Percentiles rank a stretch among this genome's conserved stretches.
Evolutionary conservation across 2,113 vertebrate genomes (phyloP).

Genomic region (Takifugu bimaculatus): DNA sequence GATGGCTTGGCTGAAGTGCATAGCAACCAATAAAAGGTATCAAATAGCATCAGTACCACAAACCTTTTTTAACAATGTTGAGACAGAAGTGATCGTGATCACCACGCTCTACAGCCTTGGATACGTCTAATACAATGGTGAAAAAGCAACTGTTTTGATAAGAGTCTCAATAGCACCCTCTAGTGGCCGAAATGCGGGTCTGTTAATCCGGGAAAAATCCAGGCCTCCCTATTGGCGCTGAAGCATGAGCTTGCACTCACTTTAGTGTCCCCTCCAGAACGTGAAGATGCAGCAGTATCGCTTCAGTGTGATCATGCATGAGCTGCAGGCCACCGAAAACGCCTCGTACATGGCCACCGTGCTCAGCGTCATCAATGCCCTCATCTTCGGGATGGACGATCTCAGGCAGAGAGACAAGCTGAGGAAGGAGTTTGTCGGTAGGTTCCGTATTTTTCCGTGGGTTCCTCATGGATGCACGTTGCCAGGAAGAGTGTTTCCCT

Average conservation of each 20-base stretch:
- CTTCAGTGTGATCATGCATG: conserved; percentile 92
- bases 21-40: no score
- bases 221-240: not conserved
- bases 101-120: conserved; percentile 79
- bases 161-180: conserved; percentile 13
- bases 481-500: conserved; percentile 2
- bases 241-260: not conserved
- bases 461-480: conserved; percentile 1
- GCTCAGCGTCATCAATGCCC: conserved; percentile 90
- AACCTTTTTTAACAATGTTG: no score
- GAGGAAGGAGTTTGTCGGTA: conserved; percentile 93
- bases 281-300: conserved; percentile 93
- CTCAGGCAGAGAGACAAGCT: conserved; percentile 84
- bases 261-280: conserved; percentile 66
- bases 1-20: no score
- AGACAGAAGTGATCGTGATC: not conserved
- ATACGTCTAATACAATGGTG: conserved; percentile 96
- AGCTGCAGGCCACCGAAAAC: conserved; percentile 87
- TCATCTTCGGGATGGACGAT: conserved; percentile 89
- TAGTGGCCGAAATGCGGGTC: conserved; percentile 10
- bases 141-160: conserved; percentile 91
- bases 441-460: conserved; percentile 1
- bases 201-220: not conserved
- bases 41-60: no score
- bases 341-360: conserved; percentile 91